Conservation (phyloP, 2,888 invertebrate species). For the Prosopocoilus inquinatus region DNA sequence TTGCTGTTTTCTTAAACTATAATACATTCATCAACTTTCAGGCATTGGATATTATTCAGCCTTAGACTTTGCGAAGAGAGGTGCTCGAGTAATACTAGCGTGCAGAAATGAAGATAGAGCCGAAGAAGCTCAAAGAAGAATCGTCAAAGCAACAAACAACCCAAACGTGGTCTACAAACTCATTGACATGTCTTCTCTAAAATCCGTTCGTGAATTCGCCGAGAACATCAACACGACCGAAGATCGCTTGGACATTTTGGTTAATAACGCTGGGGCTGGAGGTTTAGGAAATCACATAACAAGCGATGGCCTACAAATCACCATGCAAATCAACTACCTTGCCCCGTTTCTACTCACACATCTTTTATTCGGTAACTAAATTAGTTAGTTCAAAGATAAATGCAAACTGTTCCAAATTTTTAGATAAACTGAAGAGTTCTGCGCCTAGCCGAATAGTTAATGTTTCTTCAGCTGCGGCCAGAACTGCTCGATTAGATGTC, state of each 20-base stretch:
- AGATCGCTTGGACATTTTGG: constrained; percentile 59
- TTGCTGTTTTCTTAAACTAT: no score
- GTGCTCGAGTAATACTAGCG: constrained; percentile 56
- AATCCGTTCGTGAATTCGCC: constrained; percentile 60
- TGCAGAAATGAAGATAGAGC: constrained; percentile 46
- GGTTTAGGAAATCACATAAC: constrained; percentile 52
- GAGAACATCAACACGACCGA: constrained; percentile 55
- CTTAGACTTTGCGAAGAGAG: constrained; percentile 49
- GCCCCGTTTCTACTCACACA: constrained; percentile 61
- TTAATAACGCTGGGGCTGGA: constrained; percentile 63
- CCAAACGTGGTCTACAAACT: constrained; percentile 46
- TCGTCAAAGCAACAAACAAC: constrained; percentile 40
- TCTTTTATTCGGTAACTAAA: constrained; percentile 55
- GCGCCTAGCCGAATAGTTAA: constrained; percentile 37
- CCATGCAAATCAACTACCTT: constrained; percentile 42
- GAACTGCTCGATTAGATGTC: neutral
- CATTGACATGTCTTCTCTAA: constrained; percentile 56
- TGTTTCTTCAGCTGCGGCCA: constrained; percentile 30
- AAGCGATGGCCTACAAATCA: constrained; percentile 61
- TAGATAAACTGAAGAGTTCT: constrained; percentile 52
- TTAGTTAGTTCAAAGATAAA: neutral
- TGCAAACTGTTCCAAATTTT: neutral
- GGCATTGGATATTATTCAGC: constrained; percentile 50
- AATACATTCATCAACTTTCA: constrained; percentile 15
- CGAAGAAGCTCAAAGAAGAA: constrained; percentile 24